These are phyloP conservation scores for Telenomus remus DNA, from an alignment of 1,140 invertebrate genomes.

Conservation along the genomic window DNA sequence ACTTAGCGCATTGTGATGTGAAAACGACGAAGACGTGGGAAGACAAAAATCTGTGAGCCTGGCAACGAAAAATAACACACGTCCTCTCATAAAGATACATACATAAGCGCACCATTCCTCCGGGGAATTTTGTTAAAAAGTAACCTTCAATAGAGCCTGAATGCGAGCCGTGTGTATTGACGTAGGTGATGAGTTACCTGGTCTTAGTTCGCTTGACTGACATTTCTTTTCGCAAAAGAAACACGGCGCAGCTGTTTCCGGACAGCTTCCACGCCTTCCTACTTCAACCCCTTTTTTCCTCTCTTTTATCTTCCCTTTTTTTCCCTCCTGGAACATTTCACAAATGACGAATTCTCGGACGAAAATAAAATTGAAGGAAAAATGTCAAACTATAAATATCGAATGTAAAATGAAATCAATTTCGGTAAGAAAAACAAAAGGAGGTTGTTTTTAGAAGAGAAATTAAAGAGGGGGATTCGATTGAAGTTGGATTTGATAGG, in stretches of 20 bases:
- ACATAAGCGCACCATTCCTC: constrained; percentile 1
- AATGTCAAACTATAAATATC: not conserved
- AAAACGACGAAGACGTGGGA: constrained; percentile 26
- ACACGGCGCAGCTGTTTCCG: constrained; percentile 43
- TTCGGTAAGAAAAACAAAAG: too few relatives aligned
- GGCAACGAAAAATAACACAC: constrained; percentile 18
- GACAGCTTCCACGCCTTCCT: constrained; percentile 19
- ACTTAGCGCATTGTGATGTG: constrained; percentile 44
- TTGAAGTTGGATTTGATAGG: constrained; percentile 4
- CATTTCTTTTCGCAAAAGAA: constrained; percentile 43
- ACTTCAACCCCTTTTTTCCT: constrained; percentile 38
- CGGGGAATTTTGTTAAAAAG: constrained; percentile 21
- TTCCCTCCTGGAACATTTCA: not conserved
- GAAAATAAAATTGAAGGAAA: not conserved
- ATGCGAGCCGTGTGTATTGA: constrained; percentile 25
- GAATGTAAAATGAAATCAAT: too few relatives aligned
- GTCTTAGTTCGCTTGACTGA: constrained; percentile 45
- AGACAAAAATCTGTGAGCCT: constrained; percentile 33
- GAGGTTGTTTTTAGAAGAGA: not conserved
- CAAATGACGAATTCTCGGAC: not conserved
- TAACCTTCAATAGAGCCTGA: constrained; percentile 33
- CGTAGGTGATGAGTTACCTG: constrained; percentile 53
- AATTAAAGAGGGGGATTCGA: not conserved
- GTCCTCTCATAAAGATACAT: constrained; percentile 6
- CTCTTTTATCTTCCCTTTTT: too few relatives aligned